Base-by-base conservation (phyloP, 2,113 vertebrate genomes). In the Macquaria ambigua region DNA sequence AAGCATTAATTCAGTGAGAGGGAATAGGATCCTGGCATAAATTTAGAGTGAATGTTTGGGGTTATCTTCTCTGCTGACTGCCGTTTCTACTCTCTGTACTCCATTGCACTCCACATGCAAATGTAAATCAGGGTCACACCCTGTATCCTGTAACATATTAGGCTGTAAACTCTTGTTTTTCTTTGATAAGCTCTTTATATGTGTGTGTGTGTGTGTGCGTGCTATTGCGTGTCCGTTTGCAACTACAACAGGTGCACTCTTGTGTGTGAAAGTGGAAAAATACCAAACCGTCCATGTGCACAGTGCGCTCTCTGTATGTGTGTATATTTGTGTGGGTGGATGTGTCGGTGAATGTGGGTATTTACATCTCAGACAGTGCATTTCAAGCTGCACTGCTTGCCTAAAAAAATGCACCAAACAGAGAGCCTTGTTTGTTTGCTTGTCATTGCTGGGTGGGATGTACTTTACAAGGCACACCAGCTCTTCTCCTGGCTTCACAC, bases 1-100 rank as follows among this genome's bases (percentile, higher is more conserved):
- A 93, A 90, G 92, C 90, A 92, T 95, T 95, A 92, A 94, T 93
- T 93, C 93, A 86, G 92, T 84, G 85, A 89, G 90, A 92, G 88
- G 90, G 90, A 92, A 94, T 88, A 76, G 92, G 91, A 94, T 92
- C 85, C 88, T 56, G 85, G 93, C 90, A 93, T 93, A 90, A 85
- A 93, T 92, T 90, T 87, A 90, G 89, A 92, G 86, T 72, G 87
- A 92, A 92, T 93, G 92, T 94, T 93, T 85, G 91, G 89, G 94
- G 93, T 94, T 94, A 93, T 95, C 93, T 89, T 72, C 89, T 87
- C 76, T 88, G 89, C 90, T 81, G 85, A 92, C 90, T 93, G 88
- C 92, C 46, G 74, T 86, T 93, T 88, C 81, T 83, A 74, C 83
- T 86, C 87, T 87, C 79, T 87, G 74, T 87, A 86, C 89, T 90